Conservation (phyloP, 2,888 invertebrate genomes). For the Candidula unifasciata region DNA sequence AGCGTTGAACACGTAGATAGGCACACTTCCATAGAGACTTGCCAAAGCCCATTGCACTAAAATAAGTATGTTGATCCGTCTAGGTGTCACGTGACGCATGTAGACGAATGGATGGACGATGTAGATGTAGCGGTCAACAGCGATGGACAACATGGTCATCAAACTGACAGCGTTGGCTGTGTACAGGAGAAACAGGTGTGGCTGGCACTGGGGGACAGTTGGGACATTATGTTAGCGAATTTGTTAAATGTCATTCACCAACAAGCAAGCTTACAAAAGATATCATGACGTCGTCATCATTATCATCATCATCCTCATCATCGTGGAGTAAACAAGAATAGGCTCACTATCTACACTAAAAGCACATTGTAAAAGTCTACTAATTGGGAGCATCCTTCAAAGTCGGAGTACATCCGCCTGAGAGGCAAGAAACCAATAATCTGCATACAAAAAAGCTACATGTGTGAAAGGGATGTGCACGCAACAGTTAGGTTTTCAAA, state of each 20-base stretch:
- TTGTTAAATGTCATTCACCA: not conserved
- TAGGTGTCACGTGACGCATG: slow-evolving; percentile 32
- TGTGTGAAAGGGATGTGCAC: too few relatives aligned
- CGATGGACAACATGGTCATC: slow-evolving; percentile 36
- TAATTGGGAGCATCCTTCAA: too few relatives aligned
- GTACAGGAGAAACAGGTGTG: slow-evolving; percentile 3
- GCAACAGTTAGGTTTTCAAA: too few relatives aligned
- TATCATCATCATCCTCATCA: too few relatives aligned
- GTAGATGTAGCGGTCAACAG: slow-evolving; percentile 42
- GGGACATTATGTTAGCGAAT: not conserved
- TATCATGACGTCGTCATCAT: too few relatives aligned
- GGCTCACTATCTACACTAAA: too few relatives aligned
- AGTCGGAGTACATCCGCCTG: too few relatives aligned
- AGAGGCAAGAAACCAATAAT: too few relatives aligned
- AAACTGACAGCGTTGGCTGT: slow-evolving; percentile 10
- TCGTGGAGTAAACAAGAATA: too few relatives aligned
- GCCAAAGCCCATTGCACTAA: slow-evolving; percentile 5
- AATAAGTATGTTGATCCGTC: not conserved
- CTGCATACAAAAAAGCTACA: too few relatives aligned
- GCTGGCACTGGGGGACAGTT: slow-evolving; percentile 15
- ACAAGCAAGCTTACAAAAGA: too few relatives aligned
- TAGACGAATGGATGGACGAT: slow-evolving; percentile 42
- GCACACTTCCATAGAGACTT: not conserved
- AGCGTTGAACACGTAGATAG: not conserved
- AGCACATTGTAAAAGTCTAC: too few relatives aligned